phyloP scores from a whole-genome alignment of 2,888 invertebrate genomes.

The Perizoma affinitatum region DNA sequence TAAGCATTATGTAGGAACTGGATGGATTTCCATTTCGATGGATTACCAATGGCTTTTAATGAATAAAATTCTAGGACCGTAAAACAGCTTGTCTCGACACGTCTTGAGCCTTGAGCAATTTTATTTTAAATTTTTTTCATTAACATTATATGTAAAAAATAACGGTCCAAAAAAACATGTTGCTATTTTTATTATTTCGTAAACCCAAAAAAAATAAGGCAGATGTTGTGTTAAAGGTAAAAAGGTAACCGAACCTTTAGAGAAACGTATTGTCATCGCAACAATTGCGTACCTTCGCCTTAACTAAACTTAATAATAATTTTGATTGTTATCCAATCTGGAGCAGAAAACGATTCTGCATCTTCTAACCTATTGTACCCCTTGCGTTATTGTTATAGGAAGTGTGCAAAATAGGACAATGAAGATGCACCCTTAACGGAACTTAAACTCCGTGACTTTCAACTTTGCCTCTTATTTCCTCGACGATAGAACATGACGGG shows the following conservation, averaged over 20 bases:
- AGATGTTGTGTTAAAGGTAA: constrained; percentile 58
- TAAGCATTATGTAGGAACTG: too few relatives aligned
- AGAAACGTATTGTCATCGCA: constrained; percentile 64
- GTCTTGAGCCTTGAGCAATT: too few relatives aligned
- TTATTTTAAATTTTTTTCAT: too few relatives aligned
- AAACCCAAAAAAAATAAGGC: constrained; percentile 42
- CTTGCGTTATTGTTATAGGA: constrained; percentile 62
- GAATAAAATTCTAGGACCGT: too few relatives aligned
- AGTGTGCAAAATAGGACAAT: constrained; percentile 70
- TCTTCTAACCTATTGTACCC: constrained; percentile 50
- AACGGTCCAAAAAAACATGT: too few relatives aligned
- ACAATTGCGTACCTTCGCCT: constrained; percentile 59
- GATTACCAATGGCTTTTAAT: too few relatives aligned
- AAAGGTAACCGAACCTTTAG: constrained; percentile 51
- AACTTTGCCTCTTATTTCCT: constrained; percentile 30
- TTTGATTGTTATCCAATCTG: constrained; percentile 74
- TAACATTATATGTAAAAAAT: too few relatives aligned
- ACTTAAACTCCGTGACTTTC: constrained; percentile 3
- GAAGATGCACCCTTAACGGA: constrained; percentile 50
- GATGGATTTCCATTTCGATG: too few relatives aligned
- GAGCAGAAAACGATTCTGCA: constrained; percentile 52
- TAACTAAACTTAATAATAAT: constrained; percentile 61
- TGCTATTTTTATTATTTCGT: constrained; percentile 3
- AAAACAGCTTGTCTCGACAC: too few relatives aligned
- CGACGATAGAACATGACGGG: not conserved